Evolutionary conservation across 2,888 invertebrate genomes (phyloP), one percentile per base, ranked within the genome.

Genomic region (Orthosia gracilis): DNA sequence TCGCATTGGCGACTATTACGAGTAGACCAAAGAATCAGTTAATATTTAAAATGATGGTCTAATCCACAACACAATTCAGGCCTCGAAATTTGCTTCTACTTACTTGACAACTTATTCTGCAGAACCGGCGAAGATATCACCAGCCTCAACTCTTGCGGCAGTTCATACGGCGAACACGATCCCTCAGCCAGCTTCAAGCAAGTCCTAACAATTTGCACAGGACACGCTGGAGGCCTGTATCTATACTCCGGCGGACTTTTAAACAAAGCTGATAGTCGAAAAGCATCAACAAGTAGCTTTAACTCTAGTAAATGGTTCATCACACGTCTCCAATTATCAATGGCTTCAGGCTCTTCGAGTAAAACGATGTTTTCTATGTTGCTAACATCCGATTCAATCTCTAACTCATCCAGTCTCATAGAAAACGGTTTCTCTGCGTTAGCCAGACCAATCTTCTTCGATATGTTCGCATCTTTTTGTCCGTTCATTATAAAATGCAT

Each of bases 111-210:
- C 86, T 94, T 95, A 78, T 92, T 94, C 71, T 94, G 95, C 58
- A 92, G 80, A 21, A 91, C 85, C 9, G 96, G 93, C 47, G 96
- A 95, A 0, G 96, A 93, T 58, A 96, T 96, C 13, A 98, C 93
- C 71, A 97, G 93, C 67, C 97, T 96, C 88, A 98, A 97, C 87
- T 98, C 97, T 63, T 96, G 95, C 3, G 97, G 97, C 84, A 98
- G 91, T 75, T 97, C 97, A 86, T 97, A 97, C 0, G 97, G 97
- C 55, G 96, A 94, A 54, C 97, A 94, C 7, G 96, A 94, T 4
- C 97, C 97, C 90, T 98, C 98, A 0, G 97, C 98, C 69, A 98
- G 90, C 87, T 96, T 97, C 82, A 97, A 93, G 81, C 97, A 97
- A 3, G 97, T 95, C 89, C 97, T 96, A 62, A 98, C 89, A 57